phyloP scores from a whole-genome alignment of 2,113 vertebrate genomes.

The Indicator maculatus region DNA sequence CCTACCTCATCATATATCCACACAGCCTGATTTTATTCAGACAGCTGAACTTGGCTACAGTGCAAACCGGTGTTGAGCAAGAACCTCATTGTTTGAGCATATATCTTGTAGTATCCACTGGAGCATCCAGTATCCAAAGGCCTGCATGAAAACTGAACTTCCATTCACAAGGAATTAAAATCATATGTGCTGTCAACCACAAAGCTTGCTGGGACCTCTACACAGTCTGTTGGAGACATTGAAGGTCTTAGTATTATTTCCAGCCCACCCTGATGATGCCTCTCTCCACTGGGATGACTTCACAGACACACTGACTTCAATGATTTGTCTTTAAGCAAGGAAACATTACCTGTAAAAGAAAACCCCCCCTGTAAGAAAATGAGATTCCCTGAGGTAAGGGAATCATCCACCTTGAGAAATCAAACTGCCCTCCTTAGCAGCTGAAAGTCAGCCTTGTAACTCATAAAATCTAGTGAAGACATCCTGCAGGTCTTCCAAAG shows the following conservation, averaged over 20 bases:
- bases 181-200: not conserved
- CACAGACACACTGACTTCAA: not conserved
- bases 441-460: not conserved
- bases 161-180: not conserved
- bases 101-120: not conserved
- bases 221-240: not conserved
- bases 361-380: not conserved
- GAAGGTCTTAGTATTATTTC: not conserved
- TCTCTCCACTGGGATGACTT: not conserved
- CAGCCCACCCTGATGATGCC: not conserved
- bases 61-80: not conserved
- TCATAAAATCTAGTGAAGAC: not conserved
- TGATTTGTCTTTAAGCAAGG: not conserved
- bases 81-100: not conserved
- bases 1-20: accelerated
- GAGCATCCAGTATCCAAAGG: not conserved
- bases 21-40: not conserved
- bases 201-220: not conserved
- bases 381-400: not conserved
- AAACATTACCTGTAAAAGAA: not conserved
- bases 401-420: conserved; percentile 6
- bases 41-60: not conserved
- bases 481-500: not conserved
- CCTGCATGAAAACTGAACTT: not conserved
- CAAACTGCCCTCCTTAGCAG: not conserved